Base-by-base conservation (phyloP, 1,140 invertebrate species). In the Proctacanthus coquilletti region DNA sequence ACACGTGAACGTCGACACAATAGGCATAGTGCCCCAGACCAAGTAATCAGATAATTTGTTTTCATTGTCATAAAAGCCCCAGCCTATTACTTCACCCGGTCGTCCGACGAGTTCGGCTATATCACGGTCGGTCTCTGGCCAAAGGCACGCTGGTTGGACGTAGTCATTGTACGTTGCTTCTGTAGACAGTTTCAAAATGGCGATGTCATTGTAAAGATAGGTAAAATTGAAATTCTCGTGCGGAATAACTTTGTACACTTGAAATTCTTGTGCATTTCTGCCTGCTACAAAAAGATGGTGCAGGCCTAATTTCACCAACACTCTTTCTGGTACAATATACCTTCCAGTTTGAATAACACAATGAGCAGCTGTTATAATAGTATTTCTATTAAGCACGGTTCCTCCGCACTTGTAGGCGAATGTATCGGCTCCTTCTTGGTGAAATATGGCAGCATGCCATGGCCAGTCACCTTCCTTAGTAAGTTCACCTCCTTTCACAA, bases 71-170 rank as follows among this genome's bases (percentile, higher is more conserved):
- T 9, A 10, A 15, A 33, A 10, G 6, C 78, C 78, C 77, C 77
- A 81, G 6, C 78, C 78, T 8, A 75, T 71, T 0, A 74, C 70
- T 25, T 61, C 62, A 0, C 75, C 53, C 13, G 9, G n/a, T 11
- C 32, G 17, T 5, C 63, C 62, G 2, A 49, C 42, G 21, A 63
- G 60, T 0, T 65, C 64, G 39, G 69, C 65, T 27, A 55, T 29
- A 2, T 57, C 64, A 0, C 46, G 18, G 6, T 49, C 36, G 4
- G 49, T 51, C 15, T 53, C 57, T 19, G 46, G 45, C 4, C 78
- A 77, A 1, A 85, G 47, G 43, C 81, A 84, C 21, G 83, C 70
- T 0, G 80, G 77, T 47, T 68, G 64, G 13, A 84, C 67, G 41
- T 60, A 69, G 31, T 65, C 36, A 35, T 61, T 70, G 46, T 66